Conservation (phyloP, 2,113 vertebrate genomes). For the Tragelaphus buxtoni region DNA sequence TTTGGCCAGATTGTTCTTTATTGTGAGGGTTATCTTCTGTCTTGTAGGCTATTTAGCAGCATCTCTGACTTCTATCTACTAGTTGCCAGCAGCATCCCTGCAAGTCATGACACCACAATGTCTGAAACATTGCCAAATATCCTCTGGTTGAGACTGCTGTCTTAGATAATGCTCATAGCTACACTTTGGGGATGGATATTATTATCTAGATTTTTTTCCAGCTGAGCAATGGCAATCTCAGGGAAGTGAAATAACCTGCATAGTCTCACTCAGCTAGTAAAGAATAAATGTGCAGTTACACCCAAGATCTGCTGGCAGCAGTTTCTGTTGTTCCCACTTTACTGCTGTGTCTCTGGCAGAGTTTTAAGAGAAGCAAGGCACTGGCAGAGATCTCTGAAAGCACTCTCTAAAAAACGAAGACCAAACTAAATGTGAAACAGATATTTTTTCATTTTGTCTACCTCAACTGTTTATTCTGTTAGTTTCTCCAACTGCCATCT, state of each 20-base stretch:
- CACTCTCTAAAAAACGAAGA: not conserved
- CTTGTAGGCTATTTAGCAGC: not conserved
- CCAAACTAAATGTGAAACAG: not conserved
- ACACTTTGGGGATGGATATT: not conserved
- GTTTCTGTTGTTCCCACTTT: not conserved
- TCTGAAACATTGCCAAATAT: not conserved
- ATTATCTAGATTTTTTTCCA: not conserved
- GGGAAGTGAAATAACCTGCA: not conserved
- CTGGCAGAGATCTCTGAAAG: constrained; percentile 25
- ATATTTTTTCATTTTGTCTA: not conserved
- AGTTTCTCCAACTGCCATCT: not conserved
- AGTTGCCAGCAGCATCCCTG: not conserved
- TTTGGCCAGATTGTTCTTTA: not conserved
- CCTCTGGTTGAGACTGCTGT: not conserved
- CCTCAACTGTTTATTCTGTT: not conserved
- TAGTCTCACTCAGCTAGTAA: not conserved
- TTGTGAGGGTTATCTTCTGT: not conserved
- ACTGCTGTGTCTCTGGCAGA: not conserved
- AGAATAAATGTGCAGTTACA: not conserved
- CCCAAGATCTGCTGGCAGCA: not conserved
- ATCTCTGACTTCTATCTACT: not conserved
- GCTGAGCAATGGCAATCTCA: not conserved
- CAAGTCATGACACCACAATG: not conserved
- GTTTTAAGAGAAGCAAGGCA: not conserved
- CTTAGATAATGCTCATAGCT: not conserved